Evolutionary conservation across 2,113 vertebrate species (phyloP).

Genomic region (Dipodomys merriami): DNA sequence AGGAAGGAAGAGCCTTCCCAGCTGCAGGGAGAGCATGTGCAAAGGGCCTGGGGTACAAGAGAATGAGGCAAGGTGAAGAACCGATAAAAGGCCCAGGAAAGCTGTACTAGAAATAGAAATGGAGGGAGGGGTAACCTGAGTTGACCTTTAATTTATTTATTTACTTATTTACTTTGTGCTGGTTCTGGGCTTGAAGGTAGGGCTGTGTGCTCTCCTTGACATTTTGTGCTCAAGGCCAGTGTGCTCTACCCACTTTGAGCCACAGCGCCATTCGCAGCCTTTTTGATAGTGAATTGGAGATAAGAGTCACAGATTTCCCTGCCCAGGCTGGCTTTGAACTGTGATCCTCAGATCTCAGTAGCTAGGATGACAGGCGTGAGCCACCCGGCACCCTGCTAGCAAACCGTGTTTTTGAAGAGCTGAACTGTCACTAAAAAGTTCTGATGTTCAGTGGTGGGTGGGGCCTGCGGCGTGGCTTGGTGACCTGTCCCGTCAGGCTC

Average conservation of each 20-base stretch:
- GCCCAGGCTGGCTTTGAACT: too few species aligned
- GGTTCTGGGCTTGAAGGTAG: neutral
- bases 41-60: neutral
- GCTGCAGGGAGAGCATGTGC: neutral
- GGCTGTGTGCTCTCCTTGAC: too few species aligned
- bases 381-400: neutral
- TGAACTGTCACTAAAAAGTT: neutral
- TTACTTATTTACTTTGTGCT: too few species aligned
- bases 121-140: neutral
- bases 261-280: too few species aligned
- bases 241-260: too few species aligned
- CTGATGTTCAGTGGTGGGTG: slow-evolving; percentile 1
- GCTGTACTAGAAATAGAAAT: neutral
- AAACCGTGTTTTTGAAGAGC: neutral
- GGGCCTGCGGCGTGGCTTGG: too few species aligned
- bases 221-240: too few species aligned
- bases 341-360: too few species aligned
- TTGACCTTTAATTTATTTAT: neutral
- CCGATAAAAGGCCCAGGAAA: neutral
- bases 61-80: neutral
- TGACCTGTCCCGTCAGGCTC: too few species aligned
- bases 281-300: too few species aligned
- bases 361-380: too few species aligned
- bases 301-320: too few species aligned
- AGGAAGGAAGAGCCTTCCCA: neutral